Evolutionary conservation across 2,797 vertebrate species (phyloP), one percentile per base, ranked within the genome.

Genomic region (Crenuchus spilurus): DNA sequence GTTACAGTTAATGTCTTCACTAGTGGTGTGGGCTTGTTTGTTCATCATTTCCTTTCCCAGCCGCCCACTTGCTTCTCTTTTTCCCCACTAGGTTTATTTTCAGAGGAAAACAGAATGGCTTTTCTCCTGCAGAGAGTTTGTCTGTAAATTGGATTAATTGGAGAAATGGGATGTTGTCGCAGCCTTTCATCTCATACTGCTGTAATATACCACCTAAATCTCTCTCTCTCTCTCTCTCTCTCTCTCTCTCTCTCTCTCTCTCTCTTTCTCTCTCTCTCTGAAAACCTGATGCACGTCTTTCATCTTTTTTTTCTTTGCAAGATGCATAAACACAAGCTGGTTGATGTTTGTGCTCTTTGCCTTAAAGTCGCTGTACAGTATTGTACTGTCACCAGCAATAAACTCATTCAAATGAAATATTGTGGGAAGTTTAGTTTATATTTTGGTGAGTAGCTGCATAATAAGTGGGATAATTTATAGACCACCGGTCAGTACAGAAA

Each of bases 141-240:
- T 83, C 48, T 78, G 77, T 69, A 76, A 87, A 87, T 87, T 87
- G 82, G 84, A 90, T 90, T 90, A 88, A 91, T 88, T 88, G 86
- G 77, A 84, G 75, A 87, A 90, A 87, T 87, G 78, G 82, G 76
- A 83, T 80, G 88, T 84, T 90, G 88, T 88, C 81, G 81, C 77
- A 65, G 78, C 75, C 82, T 85, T 67, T 80, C 81, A 84, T 86
- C 85, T 88, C 82, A 83, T 88, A 83, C 84, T 74, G 31, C 3
- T 10, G 75, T 89, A 91, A 88, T 90, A 86, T 75, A 85, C 79
- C 48, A 81, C 62, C 66, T 71, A n/a, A n/a, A n/a, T 78, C 62
- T 58, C 76, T 65, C 54, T 30, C 75, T 75, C 13, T 10, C 16
- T 68, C 62, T 73, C 57, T 83, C 71, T 70, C 30, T 57, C 69